These are phyloP conservation scores for Nipponia nippon DNA, from an alignment of 2,113 vertebrate species.

Conservation along the genomic window DNA sequence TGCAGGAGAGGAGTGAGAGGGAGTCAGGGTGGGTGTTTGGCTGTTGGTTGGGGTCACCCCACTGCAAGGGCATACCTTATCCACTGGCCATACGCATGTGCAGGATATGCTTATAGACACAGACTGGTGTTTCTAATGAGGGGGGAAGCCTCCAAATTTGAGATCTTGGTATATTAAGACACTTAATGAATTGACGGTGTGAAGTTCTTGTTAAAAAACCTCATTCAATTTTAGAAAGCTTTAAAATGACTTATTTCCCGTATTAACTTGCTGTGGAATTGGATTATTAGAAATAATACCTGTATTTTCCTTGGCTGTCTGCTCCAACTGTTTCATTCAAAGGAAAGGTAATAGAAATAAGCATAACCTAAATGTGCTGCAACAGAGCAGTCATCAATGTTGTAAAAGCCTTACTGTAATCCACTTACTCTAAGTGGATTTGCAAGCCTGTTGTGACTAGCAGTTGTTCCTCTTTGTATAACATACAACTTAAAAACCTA, in stretches of 20 bases:
- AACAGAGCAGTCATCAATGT: background rate
- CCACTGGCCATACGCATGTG: background rate
- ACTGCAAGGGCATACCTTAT: background rate
- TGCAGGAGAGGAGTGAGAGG: background rate
- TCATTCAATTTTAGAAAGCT: background rate
- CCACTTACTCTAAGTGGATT: conserved; percentile 11
- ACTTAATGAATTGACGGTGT: background rate
- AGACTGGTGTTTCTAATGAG: background rate
- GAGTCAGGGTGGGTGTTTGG: background rate
- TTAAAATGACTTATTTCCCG: background rate
- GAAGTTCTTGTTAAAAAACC: background rate
- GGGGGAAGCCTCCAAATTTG: background rate
- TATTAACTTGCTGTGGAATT: background rate
- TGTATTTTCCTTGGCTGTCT: background rate
- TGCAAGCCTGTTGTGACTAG: background rate
- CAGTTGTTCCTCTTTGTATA: background rate
- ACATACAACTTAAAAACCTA: background rate
- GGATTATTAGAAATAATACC: conserved; percentile 6
- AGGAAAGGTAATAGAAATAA: background rate
- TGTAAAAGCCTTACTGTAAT: background rate
- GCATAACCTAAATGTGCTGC: background rate
- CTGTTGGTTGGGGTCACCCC: background rate
- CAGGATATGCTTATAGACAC: background rate
- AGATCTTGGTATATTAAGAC: background rate
- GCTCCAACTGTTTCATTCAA: background rate